phyloP scores from a whole-genome alignment of 2,113 vertebrate genomes.

The Colossoma macropomum region DNA sequence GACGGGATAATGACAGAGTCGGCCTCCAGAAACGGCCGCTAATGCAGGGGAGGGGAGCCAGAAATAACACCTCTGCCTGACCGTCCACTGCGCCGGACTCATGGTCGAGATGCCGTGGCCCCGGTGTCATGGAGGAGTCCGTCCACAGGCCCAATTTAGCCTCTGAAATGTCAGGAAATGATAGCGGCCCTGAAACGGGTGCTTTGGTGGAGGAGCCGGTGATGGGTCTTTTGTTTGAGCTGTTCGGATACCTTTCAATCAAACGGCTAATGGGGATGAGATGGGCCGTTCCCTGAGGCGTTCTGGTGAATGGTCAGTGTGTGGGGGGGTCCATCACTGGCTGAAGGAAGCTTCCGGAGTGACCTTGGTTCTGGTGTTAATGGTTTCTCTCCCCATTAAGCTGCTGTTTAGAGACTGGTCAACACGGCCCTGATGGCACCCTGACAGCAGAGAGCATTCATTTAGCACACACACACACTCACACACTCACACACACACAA shows the following conservation, averaged over 20 bases:
- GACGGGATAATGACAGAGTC: slow-evolving; percentile 86
- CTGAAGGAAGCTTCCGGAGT: slow-evolving; percentile 83
- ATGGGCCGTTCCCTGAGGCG: slow-evolving; percentile 26
- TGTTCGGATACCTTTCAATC: slow-evolving; percentile 77
- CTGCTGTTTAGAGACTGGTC: slow-evolving; percentile 74
- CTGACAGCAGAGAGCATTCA: slow-evolving; percentile 66
- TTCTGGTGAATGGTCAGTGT: slow-evolving; percentile 42
- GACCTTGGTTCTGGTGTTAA: slow-evolving; percentile 84
- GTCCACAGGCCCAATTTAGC: slow-evolving; percentile 50
- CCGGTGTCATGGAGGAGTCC: slow-evolving; percentile 27
- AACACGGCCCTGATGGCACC: slow-evolving; percentile 78
- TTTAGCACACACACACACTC: neutral
- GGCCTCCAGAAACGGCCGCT: slow-evolving; percentile 80
- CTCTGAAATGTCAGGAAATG: slow-evolving; percentile 69
- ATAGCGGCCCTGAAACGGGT: slow-evolving; percentile 69
- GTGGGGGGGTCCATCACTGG: slow-evolving; percentile 83
- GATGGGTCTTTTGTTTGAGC: slow-evolving; percentile 69
- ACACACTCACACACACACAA: neutral
- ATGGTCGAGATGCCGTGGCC: neutral
- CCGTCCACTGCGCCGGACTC: slow-evolving; percentile 59
- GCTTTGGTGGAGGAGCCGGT: slow-evolving; percentile 69
- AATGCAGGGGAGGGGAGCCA: slow-evolving; percentile 69
- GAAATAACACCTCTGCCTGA: slow-evolving; percentile 54
- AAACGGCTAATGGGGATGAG: slow-evolving; percentile 77
- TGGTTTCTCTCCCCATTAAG: slow-evolving; percentile 77